A percentile compares a stretch with the other conserved stretches of the same genome.
Conservation (phyloP, 1,140 invertebrate species). For the Bombus impatiens region DNA sequence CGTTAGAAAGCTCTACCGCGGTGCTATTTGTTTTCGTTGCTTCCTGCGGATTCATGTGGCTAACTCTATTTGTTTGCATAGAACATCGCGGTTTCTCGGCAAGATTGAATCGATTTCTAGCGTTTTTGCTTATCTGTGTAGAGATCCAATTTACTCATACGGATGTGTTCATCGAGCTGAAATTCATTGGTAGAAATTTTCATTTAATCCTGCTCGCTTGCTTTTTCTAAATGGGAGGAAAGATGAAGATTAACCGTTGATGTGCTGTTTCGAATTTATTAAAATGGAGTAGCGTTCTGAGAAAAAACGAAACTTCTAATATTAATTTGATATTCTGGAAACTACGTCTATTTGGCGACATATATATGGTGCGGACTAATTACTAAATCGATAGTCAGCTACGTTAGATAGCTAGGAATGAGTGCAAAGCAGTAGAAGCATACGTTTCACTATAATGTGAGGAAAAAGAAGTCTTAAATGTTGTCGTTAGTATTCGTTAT, state of each 20-base stretch:
- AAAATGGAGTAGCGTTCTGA: background rate
- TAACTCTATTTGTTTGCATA: background rate
- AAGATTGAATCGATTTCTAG: background rate
- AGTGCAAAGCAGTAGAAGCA: background rate
- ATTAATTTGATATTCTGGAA: background rate
- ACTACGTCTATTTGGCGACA: background rate
- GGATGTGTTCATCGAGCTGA: background rate
- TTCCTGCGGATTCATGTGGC: background rate
- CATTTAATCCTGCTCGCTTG: background rate
- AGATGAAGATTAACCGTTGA: background rate
- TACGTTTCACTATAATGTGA: too few species aligned
- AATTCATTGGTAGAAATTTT: background rate
- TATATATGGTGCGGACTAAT: background rate
- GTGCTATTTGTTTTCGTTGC: constrained; percentile 15
- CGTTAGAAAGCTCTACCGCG: background rate
- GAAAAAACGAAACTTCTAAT: background rate
- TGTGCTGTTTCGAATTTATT: background rate
- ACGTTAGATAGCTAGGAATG: background rate
- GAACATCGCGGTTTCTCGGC: background rate
- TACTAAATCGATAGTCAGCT: background rate
- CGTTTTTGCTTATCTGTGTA: background rate
- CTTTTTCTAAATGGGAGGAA: too few species aligned
- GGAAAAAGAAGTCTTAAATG: background rate
- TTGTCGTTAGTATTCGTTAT: background rate
- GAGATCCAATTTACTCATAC: background rate